Conservation (phyloP, 2,113 vertebrate species). For the Catharus bicknelli region DNA sequence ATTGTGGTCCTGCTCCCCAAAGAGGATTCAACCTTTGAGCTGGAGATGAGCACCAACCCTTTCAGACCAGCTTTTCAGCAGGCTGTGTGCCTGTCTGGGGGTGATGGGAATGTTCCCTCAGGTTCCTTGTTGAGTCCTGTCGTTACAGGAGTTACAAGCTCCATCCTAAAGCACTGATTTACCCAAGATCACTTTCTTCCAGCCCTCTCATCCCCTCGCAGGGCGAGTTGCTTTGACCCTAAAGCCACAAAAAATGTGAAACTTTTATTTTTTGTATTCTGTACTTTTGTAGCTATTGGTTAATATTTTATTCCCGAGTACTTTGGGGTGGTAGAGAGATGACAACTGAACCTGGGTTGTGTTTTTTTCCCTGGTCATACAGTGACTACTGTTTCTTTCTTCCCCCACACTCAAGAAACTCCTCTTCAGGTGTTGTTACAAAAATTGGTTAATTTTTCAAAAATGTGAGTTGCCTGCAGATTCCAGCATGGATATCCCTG, state of each 20-base stretch:
- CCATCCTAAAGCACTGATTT: fast-evolving
- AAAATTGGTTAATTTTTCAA: background rate
- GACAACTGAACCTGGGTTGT: background rate
- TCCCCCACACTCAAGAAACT: background rate
- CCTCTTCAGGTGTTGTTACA: background rate
- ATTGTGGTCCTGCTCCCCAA: background rate
- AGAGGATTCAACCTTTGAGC: background rate
- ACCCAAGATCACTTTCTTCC: background rate
- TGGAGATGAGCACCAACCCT: background rate
- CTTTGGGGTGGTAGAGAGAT: background rate
- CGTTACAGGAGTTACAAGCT: fast-evolving
- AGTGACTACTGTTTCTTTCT: background rate
- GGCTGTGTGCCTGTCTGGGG: background rate
- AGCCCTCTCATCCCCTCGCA: background rate
- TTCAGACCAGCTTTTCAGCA: background rate
- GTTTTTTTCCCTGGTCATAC: background rate
- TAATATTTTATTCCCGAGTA: background rate
- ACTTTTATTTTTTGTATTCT: no score
- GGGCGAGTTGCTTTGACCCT: background rate
- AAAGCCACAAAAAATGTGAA: background rate
- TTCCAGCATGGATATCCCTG: background rate
- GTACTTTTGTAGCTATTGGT: background rate
- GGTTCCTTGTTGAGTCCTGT: fast-evolving
- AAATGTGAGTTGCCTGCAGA: background rate
- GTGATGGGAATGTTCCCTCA: fast-evolving